Percentiles rank a stretch among this genome's conserved stretches.
These are phyloP conservation scores for Cerceris rybyensis DNA, from an alignment of 2,888 invertebrate genomes.

Conservation along the genomic window DNA sequence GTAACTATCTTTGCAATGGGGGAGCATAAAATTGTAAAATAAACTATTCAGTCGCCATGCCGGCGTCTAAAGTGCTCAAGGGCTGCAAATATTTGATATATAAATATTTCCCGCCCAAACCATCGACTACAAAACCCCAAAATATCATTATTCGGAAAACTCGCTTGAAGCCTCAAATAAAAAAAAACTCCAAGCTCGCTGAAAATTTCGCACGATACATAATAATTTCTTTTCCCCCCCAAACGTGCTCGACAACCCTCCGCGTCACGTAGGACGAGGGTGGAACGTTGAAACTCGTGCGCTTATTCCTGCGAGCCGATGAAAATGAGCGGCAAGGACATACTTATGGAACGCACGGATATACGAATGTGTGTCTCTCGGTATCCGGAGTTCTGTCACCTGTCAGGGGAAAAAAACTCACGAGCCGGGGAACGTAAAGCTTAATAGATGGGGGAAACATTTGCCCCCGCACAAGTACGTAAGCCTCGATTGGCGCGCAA, in stretches of 20 bases:
- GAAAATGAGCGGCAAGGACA: constrained; percentile 30
- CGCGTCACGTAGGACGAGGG: constrained; percentile 26
- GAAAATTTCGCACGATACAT: constrained; percentile 50
- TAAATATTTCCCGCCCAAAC: too few species aligned
- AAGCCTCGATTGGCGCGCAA: too few species aligned
- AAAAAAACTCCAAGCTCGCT: constrained; percentile 23
- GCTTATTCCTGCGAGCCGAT: constrained; percentile 42
- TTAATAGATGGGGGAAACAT: constrained; percentile 4
- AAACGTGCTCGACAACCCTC: constrained; percentile 44
- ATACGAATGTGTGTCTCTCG: not conserved
- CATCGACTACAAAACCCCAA: too few species aligned
- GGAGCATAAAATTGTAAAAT: too few species aligned
- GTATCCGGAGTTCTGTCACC: not conserved
- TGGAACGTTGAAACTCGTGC: constrained; percentile 29
- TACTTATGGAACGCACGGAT: constrained; percentile 1
- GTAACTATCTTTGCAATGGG: too few species aligned
- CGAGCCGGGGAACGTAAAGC: constrained; percentile 5
- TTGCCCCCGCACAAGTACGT: not conserved
- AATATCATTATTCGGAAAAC: too few species aligned
- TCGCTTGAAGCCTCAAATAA: not conserved
- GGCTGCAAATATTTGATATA: too few species aligned
- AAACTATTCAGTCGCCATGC: too few species aligned
- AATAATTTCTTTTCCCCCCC: constrained; percentile 44
- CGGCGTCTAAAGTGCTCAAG: too few species aligned
- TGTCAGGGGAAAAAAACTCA: not conserved